Base-by-base conservation (phyloP, 2,888 invertebrate genomes). In the Mythimna albipuncta region DNA sequence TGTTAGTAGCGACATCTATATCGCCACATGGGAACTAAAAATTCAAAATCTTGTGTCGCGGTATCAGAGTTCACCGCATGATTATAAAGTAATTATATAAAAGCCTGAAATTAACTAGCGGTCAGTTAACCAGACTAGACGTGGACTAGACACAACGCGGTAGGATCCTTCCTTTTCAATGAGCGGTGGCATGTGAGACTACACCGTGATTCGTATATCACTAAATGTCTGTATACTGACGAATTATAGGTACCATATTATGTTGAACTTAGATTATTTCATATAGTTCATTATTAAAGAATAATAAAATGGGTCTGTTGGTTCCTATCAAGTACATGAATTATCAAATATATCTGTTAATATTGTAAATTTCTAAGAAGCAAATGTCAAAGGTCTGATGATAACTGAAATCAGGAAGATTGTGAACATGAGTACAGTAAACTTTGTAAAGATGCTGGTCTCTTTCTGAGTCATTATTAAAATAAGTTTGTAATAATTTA, bases 331-430 rank as follows among this genome's bases (percentile, higher is more conserved):
- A 11, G 35, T 41, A 78, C 21, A 52, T 50, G 38, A 59, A 19
- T 16, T 71, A 71, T 52, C 72, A 35, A 57, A 62, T 26, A 47
- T 63, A 32, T 58, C 26, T 21, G 58, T 54, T 16, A 32, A 54
- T 64, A 13, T 16, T 13, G 38, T 73, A 52, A 75, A 62, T 66
- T 61, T 68, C 26, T 50, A 32, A 64, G 69, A 70, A 58, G 1
- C 57, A 65, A 82, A 82, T 44, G 82, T 82, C 70, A 82, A 69
- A 83, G 75, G 83, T 70, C 38, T 32, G 0, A 50, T 19, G 82
- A 81, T 84, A 77, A 66, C 10, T 57, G 35, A 69, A 66, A 69
- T 69, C 55, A 68, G 70, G 63, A 70, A 68, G 70, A 84, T 82
- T 77, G 55, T 54, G 13, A 21, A 58, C 10, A 59, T 64, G 21